A percentile compares a stretch with the other conserved stretches of the same genome.
phyloP scores from a whole-genome alignment of 2,797 vertebrate genomes.

The Centroberyx gerrardi region DNA sequence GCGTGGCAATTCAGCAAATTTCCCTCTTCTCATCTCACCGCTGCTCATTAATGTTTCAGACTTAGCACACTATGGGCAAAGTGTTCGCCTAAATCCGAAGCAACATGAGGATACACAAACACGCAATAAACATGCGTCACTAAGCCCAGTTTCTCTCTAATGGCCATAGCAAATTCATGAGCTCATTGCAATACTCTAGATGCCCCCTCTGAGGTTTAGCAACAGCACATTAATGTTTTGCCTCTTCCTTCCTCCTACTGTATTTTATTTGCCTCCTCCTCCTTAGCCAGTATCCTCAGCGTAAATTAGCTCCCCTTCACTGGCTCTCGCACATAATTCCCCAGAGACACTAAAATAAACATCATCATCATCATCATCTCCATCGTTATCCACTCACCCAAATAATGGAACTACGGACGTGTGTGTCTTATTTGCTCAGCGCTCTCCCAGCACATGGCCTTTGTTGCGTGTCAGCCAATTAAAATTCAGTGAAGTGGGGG shows the following conservation, averaged over 20 bases:
- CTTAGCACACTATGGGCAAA: constrained; percentile 35
- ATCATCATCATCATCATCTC: constrained; percentile 31
- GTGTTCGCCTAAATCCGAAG: constrained; percentile 46
- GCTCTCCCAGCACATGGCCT: constrained; percentile 32
- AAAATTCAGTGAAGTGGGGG: constrained; percentile 38
- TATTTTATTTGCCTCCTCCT: constrained; percentile 6
- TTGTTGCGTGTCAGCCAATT: constrained; percentile 48
- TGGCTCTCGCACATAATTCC: constrained; percentile 17
- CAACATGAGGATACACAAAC: constrained; percentile 41
- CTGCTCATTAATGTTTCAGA: constrained; percentile 75
- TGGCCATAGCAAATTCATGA: constrained; percentile 44
- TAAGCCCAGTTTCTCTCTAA: constrained; percentile 38
- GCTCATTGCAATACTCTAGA: constrained; percentile 28
- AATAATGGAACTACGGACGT: constrained; percentile 30
- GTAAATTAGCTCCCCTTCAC: constrained; percentile 39
- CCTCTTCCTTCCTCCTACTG: constrained; percentile 14
- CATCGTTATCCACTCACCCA: constrained; percentile 43
- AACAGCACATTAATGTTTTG: constrained; percentile 26
- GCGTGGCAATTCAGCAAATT: constrained; percentile 50
- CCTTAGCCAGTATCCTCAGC: constrained; percentile 10
- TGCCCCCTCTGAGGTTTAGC: constrained; percentile 35
- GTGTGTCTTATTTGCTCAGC: constrained; percentile 27
- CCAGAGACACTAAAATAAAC: constrained; percentile 46
- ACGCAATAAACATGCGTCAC: constrained; percentile 50
- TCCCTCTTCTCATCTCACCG: constrained; percentile 43